Percentiles rank a stretch among this genome's conserved stretches.
phyloP scores from a whole-genome alignment of 1,140 invertebrate species.

The Theocolax elegans region DNA sequence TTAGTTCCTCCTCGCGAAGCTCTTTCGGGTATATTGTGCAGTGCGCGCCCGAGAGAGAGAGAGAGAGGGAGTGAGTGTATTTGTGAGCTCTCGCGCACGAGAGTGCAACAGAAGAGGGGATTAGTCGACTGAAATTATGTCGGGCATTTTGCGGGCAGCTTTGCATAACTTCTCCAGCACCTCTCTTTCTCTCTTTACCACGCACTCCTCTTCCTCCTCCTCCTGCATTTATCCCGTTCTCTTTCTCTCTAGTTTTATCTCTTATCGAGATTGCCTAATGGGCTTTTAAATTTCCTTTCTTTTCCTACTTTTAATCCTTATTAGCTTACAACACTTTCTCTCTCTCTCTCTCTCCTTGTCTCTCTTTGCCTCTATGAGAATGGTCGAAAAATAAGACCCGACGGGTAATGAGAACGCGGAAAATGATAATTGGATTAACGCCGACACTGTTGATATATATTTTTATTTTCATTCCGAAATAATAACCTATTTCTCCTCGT shows the following conservation, averaged over 20 bases:
- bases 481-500: too few species aligned
- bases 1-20: too few species aligned
- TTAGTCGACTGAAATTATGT: constrained; percentile 32
- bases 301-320: not conserved
- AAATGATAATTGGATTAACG: too few species aligned
- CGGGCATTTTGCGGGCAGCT: constrained; percentile 31
- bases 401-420: too few species aligned
- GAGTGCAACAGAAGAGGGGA: not conserved
- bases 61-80: not conserved
- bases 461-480: too few species aligned
- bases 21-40: not conserved
- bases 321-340: too few species aligned
- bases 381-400: too few species aligned
- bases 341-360: too few species aligned
- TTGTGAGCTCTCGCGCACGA: not conserved
- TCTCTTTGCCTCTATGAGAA: too few species aligned
- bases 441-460: too few species aligned
- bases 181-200: constrained; percentile 15
- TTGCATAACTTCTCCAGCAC: constrained; percentile 13
- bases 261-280: constrained; percentile 21
- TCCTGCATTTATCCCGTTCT: too few species aligned
- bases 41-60: not conserved
- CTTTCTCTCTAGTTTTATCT: too few species aligned
- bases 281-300: constrained; percentile 22
- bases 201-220: not conserved